phyloP scores from a whole-genome alignment of 2,797 vertebrate genomes.

The Tamandua tetradactyla region DNA sequence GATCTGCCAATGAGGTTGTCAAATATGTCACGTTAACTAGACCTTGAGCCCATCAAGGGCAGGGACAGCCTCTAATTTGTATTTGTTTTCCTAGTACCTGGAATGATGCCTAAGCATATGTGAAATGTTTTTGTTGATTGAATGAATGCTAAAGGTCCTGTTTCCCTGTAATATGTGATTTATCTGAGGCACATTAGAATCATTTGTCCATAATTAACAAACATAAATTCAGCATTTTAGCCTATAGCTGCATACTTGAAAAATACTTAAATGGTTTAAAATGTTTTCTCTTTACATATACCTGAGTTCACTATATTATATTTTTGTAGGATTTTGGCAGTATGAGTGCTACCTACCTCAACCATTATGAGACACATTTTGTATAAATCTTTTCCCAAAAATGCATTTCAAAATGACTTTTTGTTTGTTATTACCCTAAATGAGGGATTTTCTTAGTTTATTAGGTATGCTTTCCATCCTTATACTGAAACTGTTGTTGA shows the following conservation, averaged over 20 bases:
- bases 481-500: background rate
- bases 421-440: slow-evolving; percentile 47
- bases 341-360: background rate
- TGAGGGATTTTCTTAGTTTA: background rate
- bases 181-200: background rate
- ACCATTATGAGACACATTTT: slow-evolving; percentile 3
- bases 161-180: background rate
- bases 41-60: background rate
- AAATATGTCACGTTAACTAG: slow-evolving; percentile 2
- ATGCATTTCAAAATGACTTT: too few relatives aligned
- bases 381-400: slow-evolving; percentile 1
- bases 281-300: slow-evolving; percentile 33
- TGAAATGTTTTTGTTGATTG: background rate
- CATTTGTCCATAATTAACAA: background rate
- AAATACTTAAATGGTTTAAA: slow-evolving; percentile 15
- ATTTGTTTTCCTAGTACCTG: background rate
- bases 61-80: background rate
- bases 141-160: background rate
- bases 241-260: background rate
- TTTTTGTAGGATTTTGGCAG: background rate
- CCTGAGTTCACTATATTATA: background rate
- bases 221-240: background rate
- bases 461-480: background rate
- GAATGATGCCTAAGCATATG: slow-evolving; percentile 1
- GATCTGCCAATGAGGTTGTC: background rate